Conservation (phyloP, 1,140 invertebrate genomes). For the Bombus confusus region DNA sequence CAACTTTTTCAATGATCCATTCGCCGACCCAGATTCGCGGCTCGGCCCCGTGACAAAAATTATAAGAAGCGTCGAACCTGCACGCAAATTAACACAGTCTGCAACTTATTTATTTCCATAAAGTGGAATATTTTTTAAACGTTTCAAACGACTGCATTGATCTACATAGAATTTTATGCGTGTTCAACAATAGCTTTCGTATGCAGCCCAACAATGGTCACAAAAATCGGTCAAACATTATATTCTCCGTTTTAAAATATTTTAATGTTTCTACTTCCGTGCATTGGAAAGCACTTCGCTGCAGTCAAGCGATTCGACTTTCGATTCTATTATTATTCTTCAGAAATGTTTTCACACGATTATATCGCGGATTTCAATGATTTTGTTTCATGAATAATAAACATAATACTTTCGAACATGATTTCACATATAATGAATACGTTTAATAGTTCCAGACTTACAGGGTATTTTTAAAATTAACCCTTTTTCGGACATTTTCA, state of each 20-base stretch:
- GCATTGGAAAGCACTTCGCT: not conserved
- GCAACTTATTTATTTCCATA: not conserved
- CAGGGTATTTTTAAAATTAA: no score
- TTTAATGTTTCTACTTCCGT: not conserved
- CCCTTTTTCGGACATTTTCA: no score
- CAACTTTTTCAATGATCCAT: slow-evolving; percentile 47
- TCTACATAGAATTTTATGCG: no score
- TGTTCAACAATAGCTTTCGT: not conserved
- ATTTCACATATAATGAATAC: no score
- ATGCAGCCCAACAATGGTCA: not conserved
- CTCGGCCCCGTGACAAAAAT: slow-evolving; percentile 32
- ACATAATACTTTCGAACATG: not conserved
- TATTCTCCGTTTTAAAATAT: not conserved
- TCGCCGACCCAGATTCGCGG: slow-evolving; percentile 13
- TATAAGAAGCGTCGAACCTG: slow-evolving; percentile 3
- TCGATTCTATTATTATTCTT: not conserved
- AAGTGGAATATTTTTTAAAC: not conserved
- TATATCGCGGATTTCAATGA: not conserved
- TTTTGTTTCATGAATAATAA: not conserved
- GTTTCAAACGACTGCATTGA: no score
- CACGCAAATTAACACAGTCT: not conserved
- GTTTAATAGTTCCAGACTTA: no score
- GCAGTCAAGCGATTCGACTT: not conserved
- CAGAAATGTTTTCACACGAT: not conserved
- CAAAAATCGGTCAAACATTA: not conserved